Base-by-base conservation (phyloP, 2,113 vertebrate species). In the Limanda limanda region DNA sequence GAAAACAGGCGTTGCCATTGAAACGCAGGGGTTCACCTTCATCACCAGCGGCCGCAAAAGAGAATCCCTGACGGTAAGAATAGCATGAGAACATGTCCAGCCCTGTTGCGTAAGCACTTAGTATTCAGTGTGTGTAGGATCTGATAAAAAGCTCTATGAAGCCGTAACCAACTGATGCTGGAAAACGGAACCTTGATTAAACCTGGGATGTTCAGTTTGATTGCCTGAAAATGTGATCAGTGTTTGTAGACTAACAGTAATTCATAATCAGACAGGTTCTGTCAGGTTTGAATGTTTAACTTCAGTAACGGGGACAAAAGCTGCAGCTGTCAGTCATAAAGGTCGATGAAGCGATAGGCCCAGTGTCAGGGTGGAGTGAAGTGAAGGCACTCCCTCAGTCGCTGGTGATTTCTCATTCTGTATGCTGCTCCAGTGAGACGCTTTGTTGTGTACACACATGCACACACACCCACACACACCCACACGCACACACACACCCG, bases 11-110 rank as follows among this genome's bases (percentile, higher is more conserved):
- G 95, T 95, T 5, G 95, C 95, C 78, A 95, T 95, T 48, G 95
- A 95, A 88, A 95, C 95, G 0, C 95, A 95, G 79, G 95, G 94
- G 0, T 95, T 95, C 59, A 95, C 94, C 0, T 95, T 95, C 72
- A 91, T 95, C 81, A 95, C 95, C 55, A 95, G 94, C 40, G 95
- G 95, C 4, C 93, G 93, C 23, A 95, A 94, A 88, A 92, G 94
- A 83, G 95, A 95, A 85, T 95, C 95, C 0, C 62, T 95, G 80
- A 95, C 93, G 58, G 95, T 95, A 88, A 91, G 93, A 79, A 4
- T 3, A 15, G 25, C 56, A 0, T 5, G 15, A 61, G 12, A 45
- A 5, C 54, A 27, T 60, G 40, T 73, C 51, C 51, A n/a, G 58
- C 40, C 2, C 9, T 17, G 24, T 3, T 21, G 48, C 5, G 45